phyloP scores from a whole-genome alignment of 2,113 vertebrate species.

The Cryptomyrus ogoouensis region DNA sequence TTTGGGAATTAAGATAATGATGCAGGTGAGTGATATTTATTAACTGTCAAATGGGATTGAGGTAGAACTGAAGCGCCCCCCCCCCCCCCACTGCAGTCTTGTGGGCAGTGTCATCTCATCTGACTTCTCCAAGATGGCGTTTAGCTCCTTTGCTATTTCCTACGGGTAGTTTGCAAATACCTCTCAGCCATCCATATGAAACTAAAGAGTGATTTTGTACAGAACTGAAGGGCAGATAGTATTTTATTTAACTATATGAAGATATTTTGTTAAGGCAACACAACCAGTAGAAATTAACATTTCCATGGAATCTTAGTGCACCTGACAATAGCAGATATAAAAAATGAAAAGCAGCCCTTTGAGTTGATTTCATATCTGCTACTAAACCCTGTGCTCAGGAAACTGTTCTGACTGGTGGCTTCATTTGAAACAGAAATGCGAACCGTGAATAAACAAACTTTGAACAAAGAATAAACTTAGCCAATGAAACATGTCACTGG shows the following conservation, averaged over 20 bases:
- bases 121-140: neutral
- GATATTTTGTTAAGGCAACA: neutral
- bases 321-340: neutral
- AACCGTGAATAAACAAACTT: too few species aligned
- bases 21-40: neutral
- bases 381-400: neutral
- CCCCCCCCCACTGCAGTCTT: too few species aligned
- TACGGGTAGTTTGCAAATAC: neutral
- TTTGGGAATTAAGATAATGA: slow-evolving; percentile 25
- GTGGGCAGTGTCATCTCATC: too few species aligned
- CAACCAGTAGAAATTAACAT: neutral
- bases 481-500: too few species aligned
- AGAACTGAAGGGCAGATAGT: neutral
- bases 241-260: too few species aligned
- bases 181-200: neutral
- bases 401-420: neutral
- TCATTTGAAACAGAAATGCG: too few species aligned
- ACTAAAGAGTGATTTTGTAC: neutral
- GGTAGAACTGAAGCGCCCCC: neutral
- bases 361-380: neutral
- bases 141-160: neutral
- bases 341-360: too few species aligned
- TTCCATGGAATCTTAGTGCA: neutral
- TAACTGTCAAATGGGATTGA: neutral
- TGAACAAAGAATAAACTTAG: too few species aligned